These are phyloP conservation scores for Gyrodactylus salaris DNA, from an alignment of 1,140 invertebrate genomes.

Conservation along the genomic window DNA sequence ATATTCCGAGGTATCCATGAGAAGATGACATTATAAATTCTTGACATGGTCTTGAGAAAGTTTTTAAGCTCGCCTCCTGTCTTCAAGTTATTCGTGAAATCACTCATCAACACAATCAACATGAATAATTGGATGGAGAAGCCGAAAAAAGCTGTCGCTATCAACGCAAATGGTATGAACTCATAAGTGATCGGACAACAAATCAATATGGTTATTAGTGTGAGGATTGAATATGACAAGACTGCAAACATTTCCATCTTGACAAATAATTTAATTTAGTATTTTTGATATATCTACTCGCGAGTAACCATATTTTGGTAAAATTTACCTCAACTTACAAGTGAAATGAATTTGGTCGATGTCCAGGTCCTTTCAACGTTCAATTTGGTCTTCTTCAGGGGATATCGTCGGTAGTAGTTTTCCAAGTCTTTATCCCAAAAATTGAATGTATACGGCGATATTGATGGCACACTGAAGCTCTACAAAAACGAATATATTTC, in stretches of 20 bases:
- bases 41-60: slow-evolving; percentile 10
- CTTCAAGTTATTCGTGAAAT: not conserved
- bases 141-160: not conserved
- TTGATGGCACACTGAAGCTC: slow-evolving; percentile 42
- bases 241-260: not conserved
- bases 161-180: slow-evolving; percentile 1
- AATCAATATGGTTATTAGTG: not conserved
- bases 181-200: not conserved
- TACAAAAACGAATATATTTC: not conserved
- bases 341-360: not conserved
- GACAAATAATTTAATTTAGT: too few relatives aligned
- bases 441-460: slow-evolving; percentile 41
- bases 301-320: not conserved
- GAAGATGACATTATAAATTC: slow-evolving; percentile 16
- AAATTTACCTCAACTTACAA: not conserved
- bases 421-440: slow-evolving; percentile 44
- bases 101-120: not conserved
- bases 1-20: slow-evolving; percentile 54
- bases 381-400: slow-evolving; percentile 32
- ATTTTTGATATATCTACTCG: too few relatives aligned
- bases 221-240: not conserved
- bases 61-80: not conserved
- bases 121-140: not conserved
- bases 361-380: slow-evolving; percentile 10
- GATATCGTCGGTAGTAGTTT: slow-evolving; percentile 32